Base-by-base conservation (phyloP, 2,797 vertebrate species). In the Lophotriccus pileatus region DNA sequence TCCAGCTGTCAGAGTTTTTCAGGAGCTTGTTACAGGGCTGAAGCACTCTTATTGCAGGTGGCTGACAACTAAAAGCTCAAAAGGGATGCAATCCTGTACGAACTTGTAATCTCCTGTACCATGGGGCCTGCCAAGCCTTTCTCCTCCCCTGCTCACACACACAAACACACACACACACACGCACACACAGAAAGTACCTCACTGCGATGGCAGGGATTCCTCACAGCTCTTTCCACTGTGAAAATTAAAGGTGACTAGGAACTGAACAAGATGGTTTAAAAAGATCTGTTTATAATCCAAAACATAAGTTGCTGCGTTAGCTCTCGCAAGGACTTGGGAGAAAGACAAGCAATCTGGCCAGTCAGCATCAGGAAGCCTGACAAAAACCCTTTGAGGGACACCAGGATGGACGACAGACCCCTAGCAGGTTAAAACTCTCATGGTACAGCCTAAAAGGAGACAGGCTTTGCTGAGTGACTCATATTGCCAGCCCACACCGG, bases 401-500 rank as follows among this genome's bases (percentile, higher is more conserved):
- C 55, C 39, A 49, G 52, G 23, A 62, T 5, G 28, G 69, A 85
- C 27, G 84, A 95, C 84, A 94, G 72, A 77, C 47, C 32, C n/a
- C 58, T 4, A 46, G 46, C 22, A 95, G 34, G 68, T 68, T 77
- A 73, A 87, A 93, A 69, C n/a, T 89, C 68, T 70, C 62, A 60
- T 12, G 22, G 81, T 47, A 87, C 37, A 92, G 53, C 76, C 82
- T 70, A 90, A 94, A 75, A 90, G 72, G 69, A 91, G 66, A 63
- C 74, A 84, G 63, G 59, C 9, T 81, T 59, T 91, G 93, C 74
- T 46, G 76, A 63, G 17, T 14, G 80, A 89, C 60, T 96, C 91
- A 25, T 8, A 47, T 70, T 85, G 94, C 84, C 91, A 95, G 55
- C 76, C 93, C 94, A 95, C 56, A 59, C 24, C 80, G 83, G 90